Evolutionary conservation across 2,888 invertebrate species (phyloP).

Genomic region (Darwinula stevensoni): DNA sequence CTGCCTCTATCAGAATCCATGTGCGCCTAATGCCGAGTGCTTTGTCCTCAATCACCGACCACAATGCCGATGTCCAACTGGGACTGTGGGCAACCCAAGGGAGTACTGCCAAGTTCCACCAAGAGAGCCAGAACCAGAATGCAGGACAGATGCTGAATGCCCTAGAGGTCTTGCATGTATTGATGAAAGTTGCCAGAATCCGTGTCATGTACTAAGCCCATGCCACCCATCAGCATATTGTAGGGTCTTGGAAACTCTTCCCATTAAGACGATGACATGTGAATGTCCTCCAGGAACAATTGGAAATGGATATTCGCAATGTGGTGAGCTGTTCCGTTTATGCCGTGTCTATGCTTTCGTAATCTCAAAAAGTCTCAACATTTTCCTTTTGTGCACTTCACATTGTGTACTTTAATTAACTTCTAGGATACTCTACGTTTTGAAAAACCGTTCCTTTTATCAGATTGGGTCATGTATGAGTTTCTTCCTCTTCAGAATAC

Average conservation of each 20-base stretch:
- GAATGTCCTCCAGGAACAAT: slow-evolving; percentile 10
- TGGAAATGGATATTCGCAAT: background rate
- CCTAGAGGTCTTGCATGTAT: slow-evolving; percentile 57
- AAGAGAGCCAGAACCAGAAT: slow-evolving; percentile 27
- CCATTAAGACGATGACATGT: slow-evolving; percentile 46
- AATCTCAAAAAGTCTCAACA: too few relatives aligned
- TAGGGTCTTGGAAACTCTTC: slow-evolving; percentile 51
- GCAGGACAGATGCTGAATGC: slow-evolving; percentile 46
- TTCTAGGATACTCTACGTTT: too few relatives aligned
- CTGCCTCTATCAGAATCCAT: slow-evolving; percentile 40
- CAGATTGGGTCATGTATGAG: background rate
- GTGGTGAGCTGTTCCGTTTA: too few relatives aligned
- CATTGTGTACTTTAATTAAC: too few relatives aligned
- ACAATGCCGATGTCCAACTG: slow-evolving; percentile 49
- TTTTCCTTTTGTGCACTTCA: too few relatives aligned
- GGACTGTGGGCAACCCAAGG: slow-evolving; percentile 49
- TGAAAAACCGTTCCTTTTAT: too few relatives aligned
- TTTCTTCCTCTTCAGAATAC: background rate
- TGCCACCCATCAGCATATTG: slow-evolving; percentile 54
- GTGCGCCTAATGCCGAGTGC: slow-evolving; percentile 54
- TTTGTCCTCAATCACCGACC: slow-evolving; percentile 47
- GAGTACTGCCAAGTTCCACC: slow-evolving; percentile 34
- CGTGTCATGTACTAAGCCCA: slow-evolving; percentile 37
- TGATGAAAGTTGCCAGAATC: slow-evolving; percentile 53
- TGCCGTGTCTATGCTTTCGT: too few relatives aligned